Percentiles rank a stretch among this genome's conserved stretches.
phyloP scores from a whole-genome alignment of 1,140 invertebrate species.

The Brachionus asplanchnoidis region DNA sequence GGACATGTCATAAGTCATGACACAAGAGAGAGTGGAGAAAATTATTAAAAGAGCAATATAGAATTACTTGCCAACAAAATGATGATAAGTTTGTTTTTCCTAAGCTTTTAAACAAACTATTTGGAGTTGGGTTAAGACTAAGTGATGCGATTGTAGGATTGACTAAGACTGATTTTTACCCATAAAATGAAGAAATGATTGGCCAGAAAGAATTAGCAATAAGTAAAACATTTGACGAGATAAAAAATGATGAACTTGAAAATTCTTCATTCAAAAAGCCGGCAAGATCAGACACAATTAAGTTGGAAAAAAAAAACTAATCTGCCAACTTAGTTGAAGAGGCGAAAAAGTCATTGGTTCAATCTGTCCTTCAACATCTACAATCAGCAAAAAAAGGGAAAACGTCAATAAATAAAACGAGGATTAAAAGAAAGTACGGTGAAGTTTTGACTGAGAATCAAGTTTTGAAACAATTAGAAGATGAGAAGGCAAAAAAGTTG shows the following conservation, averaged over 20 bases:
- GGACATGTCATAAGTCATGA: too few species aligned
- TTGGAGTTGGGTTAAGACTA: background rate
- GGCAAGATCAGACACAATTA: background rate
- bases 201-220: background rate
- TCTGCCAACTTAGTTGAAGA: too few species aligned
- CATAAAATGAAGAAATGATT: background rate
- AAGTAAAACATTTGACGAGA: background rate
- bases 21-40: background rate
- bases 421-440: too few species aligned
- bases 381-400: too few species aligned
- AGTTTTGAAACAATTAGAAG: too few species aligned
- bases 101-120: background rate
- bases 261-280: background rate
- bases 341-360: too few species aligned
- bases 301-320: too few species aligned
- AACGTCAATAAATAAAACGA: too few species aligned
- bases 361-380: too few species aligned
- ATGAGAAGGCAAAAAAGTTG: too few species aligned
- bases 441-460: too few species aligned
- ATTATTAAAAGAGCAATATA: background rate
- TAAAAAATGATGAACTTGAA: background rate
- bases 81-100: background rate
- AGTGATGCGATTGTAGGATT: background rate
- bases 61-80: background rate
- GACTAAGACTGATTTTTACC: background rate